Conservation (phyloP, 2,888 invertebrate species). For the Candidula unifasciata region DNA sequence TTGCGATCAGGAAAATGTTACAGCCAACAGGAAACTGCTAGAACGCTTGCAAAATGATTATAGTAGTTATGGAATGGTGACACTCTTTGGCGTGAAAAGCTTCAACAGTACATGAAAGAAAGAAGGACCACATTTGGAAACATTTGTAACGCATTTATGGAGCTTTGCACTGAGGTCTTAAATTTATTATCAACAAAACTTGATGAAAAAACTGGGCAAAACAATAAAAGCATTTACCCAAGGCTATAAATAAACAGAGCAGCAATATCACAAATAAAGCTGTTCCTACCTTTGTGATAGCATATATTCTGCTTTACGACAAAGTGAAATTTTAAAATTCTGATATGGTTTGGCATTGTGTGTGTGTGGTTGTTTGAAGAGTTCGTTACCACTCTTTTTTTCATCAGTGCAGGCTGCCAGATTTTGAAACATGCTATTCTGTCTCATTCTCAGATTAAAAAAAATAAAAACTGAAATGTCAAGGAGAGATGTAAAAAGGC, state of each 20-base stretch:
- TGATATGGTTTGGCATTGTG: too few species aligned
- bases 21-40: slow-evolving; percentile 2
- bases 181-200: neutral
- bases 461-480: too few species aligned
- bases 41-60: slow-evolving; percentile 25
- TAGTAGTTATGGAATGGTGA: slow-evolving; percentile 67
- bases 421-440: neutral
- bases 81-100: slow-evolving; percentile 72
- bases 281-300: neutral
- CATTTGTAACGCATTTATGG: slow-evolving; percentile 11
- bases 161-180: neutral
- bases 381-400: neutral
- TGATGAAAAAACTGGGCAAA: neutral
- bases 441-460: too few species aligned
- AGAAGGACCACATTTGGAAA: neutral
- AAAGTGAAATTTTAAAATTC: too few species aligned
- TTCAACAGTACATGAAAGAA: neutral
- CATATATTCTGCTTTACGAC: too few species aligned
- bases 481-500: neutral
- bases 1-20: neutral
- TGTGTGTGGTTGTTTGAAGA: neutral
- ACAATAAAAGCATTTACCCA: neutral
- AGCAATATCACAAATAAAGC: neutral
- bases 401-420: neutral
- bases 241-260: neutral